These are phyloP conservation scores for Pelagia noctiluca DNA, from an alignment of 30 jellyfish, hydroid and myxozoan species.

Conservation along the genomic window DNA sequence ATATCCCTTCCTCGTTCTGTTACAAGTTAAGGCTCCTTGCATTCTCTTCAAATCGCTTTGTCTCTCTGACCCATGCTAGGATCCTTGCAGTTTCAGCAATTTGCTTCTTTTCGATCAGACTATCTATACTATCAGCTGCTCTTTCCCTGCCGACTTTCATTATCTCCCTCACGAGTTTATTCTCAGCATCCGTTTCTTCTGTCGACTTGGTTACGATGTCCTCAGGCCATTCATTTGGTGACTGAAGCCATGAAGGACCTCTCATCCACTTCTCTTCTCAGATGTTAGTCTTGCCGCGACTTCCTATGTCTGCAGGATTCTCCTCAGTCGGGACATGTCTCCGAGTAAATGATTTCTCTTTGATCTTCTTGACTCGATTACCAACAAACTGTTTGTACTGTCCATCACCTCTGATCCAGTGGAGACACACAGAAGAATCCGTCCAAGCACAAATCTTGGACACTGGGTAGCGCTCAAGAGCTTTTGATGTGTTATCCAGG, in stretches of 20 bases:
- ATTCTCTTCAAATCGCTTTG: constrained; percentile 11
- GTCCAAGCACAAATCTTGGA: constrained; percentile 47
- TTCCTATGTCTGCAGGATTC: constrained; percentile 53
- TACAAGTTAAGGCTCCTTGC: neutral
- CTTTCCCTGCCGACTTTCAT: neutral
- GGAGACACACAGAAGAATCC: constrained; percentile 71
- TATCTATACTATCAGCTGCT: constrained; percentile 1
- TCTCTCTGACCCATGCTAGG: constrained; percentile 5
- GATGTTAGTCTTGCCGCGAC: neutral
- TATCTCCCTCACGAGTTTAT: too few species aligned
- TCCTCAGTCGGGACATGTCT: constrained; percentile 27
- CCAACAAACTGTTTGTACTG: constrained; percentile 44
- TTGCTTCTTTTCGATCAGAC: neutral
- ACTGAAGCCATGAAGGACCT: constrained; percentile 27
- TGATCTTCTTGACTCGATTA: constrained; percentile 43
- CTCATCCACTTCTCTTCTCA: constrained; percentile 4
- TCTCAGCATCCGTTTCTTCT: too few species aligned
- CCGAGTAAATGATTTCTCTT: constrained; percentile 44
- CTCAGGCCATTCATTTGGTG: too few species aligned
- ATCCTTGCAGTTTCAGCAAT: neutral
- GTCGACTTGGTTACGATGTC: too few species aligned
- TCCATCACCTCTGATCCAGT: constrained; percentile 66
- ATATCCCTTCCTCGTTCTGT: neutral
- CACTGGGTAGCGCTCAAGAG: constrained; percentile 23
- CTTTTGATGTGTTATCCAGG: constrained; percentile 42